Conservation (phyloP, 37 sponge, comb jelly and placozoan species). For the Cliona cf. orientalis region DNA sequence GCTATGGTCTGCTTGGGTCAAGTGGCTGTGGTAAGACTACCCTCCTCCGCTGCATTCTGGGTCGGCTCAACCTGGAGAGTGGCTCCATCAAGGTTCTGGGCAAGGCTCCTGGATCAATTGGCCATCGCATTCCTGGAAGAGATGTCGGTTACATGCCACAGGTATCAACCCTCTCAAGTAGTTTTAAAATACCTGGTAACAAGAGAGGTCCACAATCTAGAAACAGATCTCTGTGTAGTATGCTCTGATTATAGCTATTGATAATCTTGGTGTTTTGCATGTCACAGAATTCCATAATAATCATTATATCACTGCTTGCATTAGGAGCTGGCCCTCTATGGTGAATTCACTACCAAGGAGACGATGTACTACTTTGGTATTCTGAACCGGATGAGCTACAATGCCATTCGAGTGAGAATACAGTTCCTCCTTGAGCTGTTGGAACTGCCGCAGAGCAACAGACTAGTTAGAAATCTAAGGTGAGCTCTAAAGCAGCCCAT, state of each 20-base stretch:
- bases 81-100: conserved; percentile 68
- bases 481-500: too few relatives aligned
- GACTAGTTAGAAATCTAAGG: conserved; percentile 69
- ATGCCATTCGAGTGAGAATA: conserved; percentile 46
- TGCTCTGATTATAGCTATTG: too few relatives aligned
- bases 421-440: conserved; percentile 70
- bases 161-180: too few relatives aligned
- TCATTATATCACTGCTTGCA: too few relatives aligned
- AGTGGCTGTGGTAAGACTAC: conserved; percentile 96
- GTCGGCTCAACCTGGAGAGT: conserved; percentile 55
- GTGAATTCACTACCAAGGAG: conserved; percentile 77
- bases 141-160: conserved; percentile 93
- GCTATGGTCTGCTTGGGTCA: conserved; percentile 85
- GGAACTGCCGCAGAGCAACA: conserved; percentile 62
- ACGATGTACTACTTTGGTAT: conserved; percentile 84
- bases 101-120: conserved; percentile 57
- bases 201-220: too few relatives aligned
- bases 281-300: too few relatives aligned
- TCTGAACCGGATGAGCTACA: conserved; percentile 61
- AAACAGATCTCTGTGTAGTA: too few relatives aligned
- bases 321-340: conserved; percentile 83
- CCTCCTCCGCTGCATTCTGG: conserved; percentile 83
- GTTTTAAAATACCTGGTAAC: too few relatives aligned
- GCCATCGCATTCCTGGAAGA: conserved; percentile 73
- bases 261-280: too few relatives aligned